A percentile compares a stretch with the other conserved stretches of the same genome.
These are phyloP conservation scores for Rhea pennata DNA, from an alignment of 2,113 vertebrate species.

Conservation along the genomic window DNA sequence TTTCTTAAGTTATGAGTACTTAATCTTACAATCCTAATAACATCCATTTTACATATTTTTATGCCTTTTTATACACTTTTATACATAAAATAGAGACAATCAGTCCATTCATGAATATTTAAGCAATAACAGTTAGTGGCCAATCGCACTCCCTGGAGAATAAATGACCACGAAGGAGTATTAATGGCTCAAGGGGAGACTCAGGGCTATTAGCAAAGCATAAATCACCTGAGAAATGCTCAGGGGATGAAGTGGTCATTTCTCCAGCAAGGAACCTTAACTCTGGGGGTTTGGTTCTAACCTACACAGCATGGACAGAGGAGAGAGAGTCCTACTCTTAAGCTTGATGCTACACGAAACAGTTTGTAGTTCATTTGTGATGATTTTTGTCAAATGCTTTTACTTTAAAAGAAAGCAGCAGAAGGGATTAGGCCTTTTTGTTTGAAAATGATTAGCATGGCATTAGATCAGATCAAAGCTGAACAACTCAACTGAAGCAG, in stretches of 20 bases:
- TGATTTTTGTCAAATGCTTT: background rate
- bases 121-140: background rate
- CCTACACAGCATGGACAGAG: background rate
- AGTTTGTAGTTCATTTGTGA: background rate
- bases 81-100: background rate
- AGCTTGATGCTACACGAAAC: rapidly evolving
- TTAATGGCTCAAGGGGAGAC: background rate
- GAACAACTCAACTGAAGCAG: background rate
- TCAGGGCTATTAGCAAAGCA: background rate
- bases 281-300: background rate
- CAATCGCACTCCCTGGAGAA: background rate
- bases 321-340: rapidly evolving
- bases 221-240: background rate
- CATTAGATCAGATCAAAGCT: background rate
- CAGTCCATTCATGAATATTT: rapidly evolving
- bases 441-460: background rate
- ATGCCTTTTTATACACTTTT: background rate
- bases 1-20: background rate
- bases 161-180: background rate
- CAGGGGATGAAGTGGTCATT: background rate
- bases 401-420: background rate
- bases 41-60: background rate
- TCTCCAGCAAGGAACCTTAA: background rate
- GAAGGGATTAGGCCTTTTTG: background rate
- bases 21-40: background rate